Conservation (phyloP, 2,113 vertebrate species). For the Erinaceus europaeus region DNA sequence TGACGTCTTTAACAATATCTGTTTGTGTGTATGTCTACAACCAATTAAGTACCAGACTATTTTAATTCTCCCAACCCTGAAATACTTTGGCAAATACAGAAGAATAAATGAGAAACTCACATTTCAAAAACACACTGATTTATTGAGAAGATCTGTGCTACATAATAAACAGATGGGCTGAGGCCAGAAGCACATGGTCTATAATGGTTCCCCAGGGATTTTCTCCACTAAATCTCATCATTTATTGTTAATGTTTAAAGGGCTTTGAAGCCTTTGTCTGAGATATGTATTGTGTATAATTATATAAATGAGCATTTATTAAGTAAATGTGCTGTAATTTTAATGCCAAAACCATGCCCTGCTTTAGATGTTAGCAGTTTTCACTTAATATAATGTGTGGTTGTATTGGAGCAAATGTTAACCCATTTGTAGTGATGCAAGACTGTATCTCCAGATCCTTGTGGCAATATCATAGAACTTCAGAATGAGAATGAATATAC, state of each 20-base stretch:
- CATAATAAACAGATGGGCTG: slow-evolving; percentile 28
- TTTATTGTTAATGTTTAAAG: slow-evolving; percentile 41
- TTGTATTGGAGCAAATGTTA: background rate
- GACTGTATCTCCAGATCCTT: background rate
- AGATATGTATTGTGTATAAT: slow-evolving; percentile 31
- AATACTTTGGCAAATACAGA: slow-evolving; percentile 28
- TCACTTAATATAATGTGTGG: background rate
- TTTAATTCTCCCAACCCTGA: slow-evolving; percentile 37
- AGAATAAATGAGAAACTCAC: slow-evolving; percentile 36
- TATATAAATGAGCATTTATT: slow-evolving; percentile 40
- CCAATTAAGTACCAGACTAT: background rate
- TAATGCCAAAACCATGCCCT: slow-evolving; percentile 1
- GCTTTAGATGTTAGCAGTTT: background rate
- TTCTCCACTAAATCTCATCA: slow-evolving; percentile 12
- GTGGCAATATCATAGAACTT: background rate
- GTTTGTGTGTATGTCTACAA: background rate
- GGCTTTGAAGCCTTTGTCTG: slow-evolving; percentile 37
- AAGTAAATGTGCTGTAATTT: background rate
- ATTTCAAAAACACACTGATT: slow-evolving; percentile 36
- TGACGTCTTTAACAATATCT: slow-evolving; percentile 35
- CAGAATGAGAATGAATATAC: background rate
- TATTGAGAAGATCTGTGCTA: slow-evolving; percentile 32
- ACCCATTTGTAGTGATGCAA: slow-evolving; percentile 19
- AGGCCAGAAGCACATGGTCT: slow-evolving; percentile 11
- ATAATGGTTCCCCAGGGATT: background rate